Percentiles rank a stretch among this genome's conserved stretches.
Evolutionary conservation across 2,888 invertebrate species (phyloP).

Genomic region (Mystacides longicornis): DNA sequence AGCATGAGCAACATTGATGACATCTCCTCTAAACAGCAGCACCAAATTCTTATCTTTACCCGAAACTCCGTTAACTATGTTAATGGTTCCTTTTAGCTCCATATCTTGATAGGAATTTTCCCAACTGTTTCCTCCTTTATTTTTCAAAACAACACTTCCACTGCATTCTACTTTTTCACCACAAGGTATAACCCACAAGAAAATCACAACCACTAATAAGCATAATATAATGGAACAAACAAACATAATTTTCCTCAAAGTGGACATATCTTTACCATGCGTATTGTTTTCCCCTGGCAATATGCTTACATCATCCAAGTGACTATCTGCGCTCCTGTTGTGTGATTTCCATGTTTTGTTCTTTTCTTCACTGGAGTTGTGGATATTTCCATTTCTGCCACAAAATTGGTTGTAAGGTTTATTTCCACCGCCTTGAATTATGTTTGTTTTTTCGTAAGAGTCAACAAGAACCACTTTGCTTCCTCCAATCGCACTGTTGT

Average conservation of each 20-base stretch:
- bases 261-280: conserved; percentile 51
- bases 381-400: conserved; percentile 33
- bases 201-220: conserved; percentile 62
- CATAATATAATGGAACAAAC: conserved; percentile 64
- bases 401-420: conserved; percentile 34
- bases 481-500: background rate
- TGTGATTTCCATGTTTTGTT: conserved; percentile 46
- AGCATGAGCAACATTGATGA: conserved; percentile 48
- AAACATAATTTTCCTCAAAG: conserved; percentile 60
- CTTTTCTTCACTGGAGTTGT: conserved; percentile 37
- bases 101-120: conserved; percentile 59
- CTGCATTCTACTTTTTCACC: conserved; percentile 62
- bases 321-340: conserved; percentile 42
- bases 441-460: conserved; percentile 1
- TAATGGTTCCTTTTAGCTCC: conserved; percentile 62
- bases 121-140: conserved; percentile 52
- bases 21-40: conserved; percentile 64
- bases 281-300: conserved; percentile 43
- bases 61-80: conserved; percentile 57
- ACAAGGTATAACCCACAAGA: conserved; percentile 71
- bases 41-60: conserved; percentile 63
- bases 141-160: conserved; percentile 27
- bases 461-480: background rate
- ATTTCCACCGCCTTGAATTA: too few species aligned
- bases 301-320: conserved; percentile 46